Evolutionary conservation across 2,113 vertebrate species (phyloP), one percentile per base, ranked within the genome.

Genomic region (Syrrhaptes paradoxus): DNA sequence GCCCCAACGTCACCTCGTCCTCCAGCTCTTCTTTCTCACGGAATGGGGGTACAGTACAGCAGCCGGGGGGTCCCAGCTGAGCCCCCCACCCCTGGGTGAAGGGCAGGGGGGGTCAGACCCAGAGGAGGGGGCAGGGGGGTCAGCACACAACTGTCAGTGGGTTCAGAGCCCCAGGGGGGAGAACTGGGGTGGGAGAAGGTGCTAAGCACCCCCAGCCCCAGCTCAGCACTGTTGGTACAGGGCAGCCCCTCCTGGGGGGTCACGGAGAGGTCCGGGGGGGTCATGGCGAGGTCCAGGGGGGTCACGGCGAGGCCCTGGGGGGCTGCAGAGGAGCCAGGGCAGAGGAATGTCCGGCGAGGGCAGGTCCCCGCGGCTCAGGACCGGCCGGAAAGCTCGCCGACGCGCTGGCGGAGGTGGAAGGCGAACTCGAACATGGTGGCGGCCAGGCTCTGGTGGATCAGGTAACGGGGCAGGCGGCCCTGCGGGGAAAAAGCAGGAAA

Each of bases 351-450:
- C 96, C 61, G 32, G 91, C 16, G 74, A 65, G 31, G 13, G 25
- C 77, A 36, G 26, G 59, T 22, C 12, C 52, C 17, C 2, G 63
- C 2, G 7, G 71, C 79, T 95, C 94, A 97, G 25, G 94, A 65
- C 83, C 65, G 82, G 96, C 90, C 63, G 22, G 97, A 96, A 43
- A 99, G 91, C 41, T 99, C 99, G 0, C 91, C 9, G 29, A 99
- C 88, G 2, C 98, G 98, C 93, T 99, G 98, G 8, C 99, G 98
- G 73, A 99, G 97, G 97, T 99, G 98, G 67, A 98, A 97, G 97
- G 99, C 97, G 86, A 99, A 99, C 83, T 99, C 99, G 45, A 99
- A 99, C 99, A 99, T 99, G 97, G 99, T 99, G 97, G 99, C 99
- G 0, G 99, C 98, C 73, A 99, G 97, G 96, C 99, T 99, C 97